Evolutionary conservation across 2,113 vertebrate genomes (phyloP), one percentile per base, ranked within the genome.

Genomic region (Notarius quadriscutis): DNA sequence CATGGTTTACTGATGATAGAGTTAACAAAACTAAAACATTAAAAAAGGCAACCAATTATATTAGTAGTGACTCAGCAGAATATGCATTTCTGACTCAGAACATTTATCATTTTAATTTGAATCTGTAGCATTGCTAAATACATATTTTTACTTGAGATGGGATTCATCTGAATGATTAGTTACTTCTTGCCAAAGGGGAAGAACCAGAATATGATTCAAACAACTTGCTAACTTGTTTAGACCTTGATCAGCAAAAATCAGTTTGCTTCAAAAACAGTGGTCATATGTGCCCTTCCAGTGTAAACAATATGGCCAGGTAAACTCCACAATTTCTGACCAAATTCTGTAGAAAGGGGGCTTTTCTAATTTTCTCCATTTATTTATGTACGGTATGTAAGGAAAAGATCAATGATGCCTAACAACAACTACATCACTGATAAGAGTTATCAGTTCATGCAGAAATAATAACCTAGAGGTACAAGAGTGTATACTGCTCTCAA

Each of bases 401-500:
- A 78, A 55, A 85, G 65, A 51, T 30, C 71, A 79, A 14, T 75
- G 15, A 18, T 20, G 20, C 55, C 53, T 34, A 15, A 8, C 53
- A 34, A 34, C 50, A 79, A 65, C 75, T 83, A 69, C 74, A 20
- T 17, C 57, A 30, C 71, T 67, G 55, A 88, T 53, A 65, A 27
- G 41, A 60, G 71, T 81, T 55, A 53, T 11, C 67, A 84, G 57
- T 48, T 79, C 25, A 65, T 72, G 50, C 25, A 71, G 34, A 17
- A 80, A 34, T 50, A 86, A 58, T 77, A 60, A 17, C 7, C 51
- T 69, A 48, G 1, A 71, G 12, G 20, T 53, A 80, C 55, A 87
- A 63, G 55, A 80, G 20, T 50, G 25, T 48, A 34, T 65, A 34
- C 20, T 74, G 75, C 41, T 63, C 34, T 81, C 20, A 75, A 55